Base-by-base conservation (phyloP, 2,888 invertebrate species). In the Drosophila anomalipes region DNA sequence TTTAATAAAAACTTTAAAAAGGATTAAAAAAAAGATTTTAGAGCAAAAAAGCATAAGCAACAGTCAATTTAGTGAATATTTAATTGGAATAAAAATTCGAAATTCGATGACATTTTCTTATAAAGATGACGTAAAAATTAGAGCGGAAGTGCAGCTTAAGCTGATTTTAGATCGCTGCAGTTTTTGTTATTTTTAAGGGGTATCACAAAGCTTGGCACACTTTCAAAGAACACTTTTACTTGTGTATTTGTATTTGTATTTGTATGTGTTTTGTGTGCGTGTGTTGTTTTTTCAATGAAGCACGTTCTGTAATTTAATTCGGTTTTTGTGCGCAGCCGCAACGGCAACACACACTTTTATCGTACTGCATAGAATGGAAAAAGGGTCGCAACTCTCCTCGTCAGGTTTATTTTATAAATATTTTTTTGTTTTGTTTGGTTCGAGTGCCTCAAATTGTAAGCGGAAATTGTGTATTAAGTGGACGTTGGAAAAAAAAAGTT, bases 401-500 rank as follows among this genome's bases (percentile, higher is more conserved):
- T 81, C 81, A 79, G 82, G 82, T 81, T 89, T 77, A 67, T 64
- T 69, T 70, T 52, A 56, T 74, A 47, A 47, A 47, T 79, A 61
- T 70, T 49, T 68, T 68, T 75, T 60, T 70, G 52, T 63, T 66
- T 61, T 63, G 51, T 65, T 70, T 75, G 60, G 53, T 73, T 73
- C 68, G 80, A 85, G 80, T 82, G 78, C 76, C 70, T 77, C 74
- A 75, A 88, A 83, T 88, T 79, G 90, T 83, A 72, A 87, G 77
- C 87, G 87, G 87, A 87, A 87, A 86, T 87, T 89, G 87, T 86
- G 90, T 89, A 87, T 87, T 87, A 87, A 87, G 91, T 89, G 85
- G 74, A 66, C 52, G 59, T 47, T 47, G 65, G 35, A 28, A 32
- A 69, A 60, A 64, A 70, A 64, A 39, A 35, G 32, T 66, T 54